phyloP scores from a whole-genome alignment of 2,113 vertebrate genomes.

The Microtus montanus region DNA sequence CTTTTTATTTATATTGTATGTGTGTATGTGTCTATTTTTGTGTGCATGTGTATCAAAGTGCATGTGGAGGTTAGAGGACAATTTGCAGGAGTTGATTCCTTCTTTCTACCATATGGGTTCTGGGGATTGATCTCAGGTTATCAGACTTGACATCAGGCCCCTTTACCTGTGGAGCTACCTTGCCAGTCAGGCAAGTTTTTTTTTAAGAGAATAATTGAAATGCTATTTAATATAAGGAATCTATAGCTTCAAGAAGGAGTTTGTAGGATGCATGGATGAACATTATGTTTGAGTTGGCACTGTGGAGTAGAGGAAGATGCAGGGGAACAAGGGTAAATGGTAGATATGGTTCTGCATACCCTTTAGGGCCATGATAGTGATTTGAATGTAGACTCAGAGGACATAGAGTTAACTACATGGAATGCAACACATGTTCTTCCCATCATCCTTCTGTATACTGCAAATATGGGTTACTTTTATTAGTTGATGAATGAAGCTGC shows the following conservation, averaged over 20 bases:
- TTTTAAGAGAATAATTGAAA: neutral
- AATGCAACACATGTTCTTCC: accelerated
- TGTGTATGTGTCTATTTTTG: neutral
- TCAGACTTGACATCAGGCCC: neutral
- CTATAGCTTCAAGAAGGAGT: neutral
- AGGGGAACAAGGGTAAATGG: neutral
- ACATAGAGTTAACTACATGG: neutral
- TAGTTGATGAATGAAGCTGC: no score
- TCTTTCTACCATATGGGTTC: neutral
- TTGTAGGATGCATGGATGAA: neutral
- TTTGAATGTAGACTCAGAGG: neutral
- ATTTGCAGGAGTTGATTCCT: neutral
- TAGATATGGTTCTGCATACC: neutral
- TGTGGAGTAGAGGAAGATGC: neutral
- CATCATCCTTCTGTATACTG: no score
- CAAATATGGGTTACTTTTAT: no score
- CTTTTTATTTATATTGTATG: neutral
- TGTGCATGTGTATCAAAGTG: neutral
- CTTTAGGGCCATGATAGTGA: neutral
- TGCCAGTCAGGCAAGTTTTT: no score
- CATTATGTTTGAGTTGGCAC: neutral
- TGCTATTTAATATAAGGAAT: neutral
- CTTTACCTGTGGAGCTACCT: neutral
- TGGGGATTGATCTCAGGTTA: neutral
- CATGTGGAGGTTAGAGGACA: neutral